phyloP scores from a whole-genome alignment of 2,113 vertebrate genomes.

The Arizona elegans region DNA sequence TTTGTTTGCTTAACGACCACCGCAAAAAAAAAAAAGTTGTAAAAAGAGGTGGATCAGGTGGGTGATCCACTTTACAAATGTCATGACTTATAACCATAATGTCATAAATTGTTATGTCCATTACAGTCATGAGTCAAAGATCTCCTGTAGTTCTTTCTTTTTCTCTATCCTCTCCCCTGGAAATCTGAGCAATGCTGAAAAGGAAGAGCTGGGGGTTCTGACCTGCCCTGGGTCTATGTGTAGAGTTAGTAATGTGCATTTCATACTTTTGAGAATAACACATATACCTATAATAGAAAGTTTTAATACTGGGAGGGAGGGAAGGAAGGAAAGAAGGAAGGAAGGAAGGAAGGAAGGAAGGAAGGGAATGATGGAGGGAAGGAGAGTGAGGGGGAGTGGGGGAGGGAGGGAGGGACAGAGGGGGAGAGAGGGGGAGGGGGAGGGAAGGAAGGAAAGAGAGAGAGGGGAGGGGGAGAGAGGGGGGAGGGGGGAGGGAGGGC shows the following conservation, averaged over 20 bases:
- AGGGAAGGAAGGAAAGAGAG: accelerated
- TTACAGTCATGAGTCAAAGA: not conserved
- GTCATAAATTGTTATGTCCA: not conserved
- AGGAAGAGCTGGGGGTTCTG: too few species aligned
- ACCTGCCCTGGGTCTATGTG: too few species aligned
- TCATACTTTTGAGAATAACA: not conserved
- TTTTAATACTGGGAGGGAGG: too few species aligned
- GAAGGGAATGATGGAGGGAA: too few species aligned
- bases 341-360: too few species aligned
- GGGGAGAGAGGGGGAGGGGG: too few species aligned
- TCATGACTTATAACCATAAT: not conserved
- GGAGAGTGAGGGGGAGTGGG: too few species aligned
- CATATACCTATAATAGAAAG: too few species aligned
- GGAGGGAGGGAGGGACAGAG: too few species aligned
- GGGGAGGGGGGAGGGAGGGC: accelerated
- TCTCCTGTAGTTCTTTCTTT: not conserved
- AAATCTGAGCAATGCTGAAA: not conserved
- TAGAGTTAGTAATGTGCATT: not conserved
- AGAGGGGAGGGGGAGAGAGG: too few species aligned
- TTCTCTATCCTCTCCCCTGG: not conserved
- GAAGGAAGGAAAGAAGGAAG: too few species aligned
- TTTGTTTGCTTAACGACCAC: not conserved
- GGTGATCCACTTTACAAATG: not conserved
- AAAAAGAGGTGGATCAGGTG: not conserved
- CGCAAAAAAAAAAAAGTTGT: not conserved